A percentile compares a stretch with the other conserved stretches of the same genome.
Evolutionary conservation across 2,113 vertebrate genomes (phyloP).

Genomic region (Sterrhoptilus dennistouni): DNA sequence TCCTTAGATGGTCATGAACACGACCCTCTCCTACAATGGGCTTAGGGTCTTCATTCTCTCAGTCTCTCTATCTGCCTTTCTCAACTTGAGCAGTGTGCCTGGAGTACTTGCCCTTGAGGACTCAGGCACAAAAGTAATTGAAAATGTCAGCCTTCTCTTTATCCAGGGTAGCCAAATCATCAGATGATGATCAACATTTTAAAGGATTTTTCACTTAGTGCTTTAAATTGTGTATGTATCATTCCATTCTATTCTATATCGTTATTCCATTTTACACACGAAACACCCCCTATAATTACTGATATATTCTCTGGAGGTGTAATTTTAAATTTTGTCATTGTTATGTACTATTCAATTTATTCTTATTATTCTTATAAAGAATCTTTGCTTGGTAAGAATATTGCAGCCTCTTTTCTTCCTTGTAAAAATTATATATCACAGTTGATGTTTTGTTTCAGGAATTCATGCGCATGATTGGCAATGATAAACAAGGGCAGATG

Average conservation of each 20-base stretch:
- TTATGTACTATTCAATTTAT: neutral
- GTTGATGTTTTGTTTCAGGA: constrained; percentile 77
- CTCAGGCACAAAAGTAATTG: neutral
- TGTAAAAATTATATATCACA: neutral
- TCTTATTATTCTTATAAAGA: neutral
- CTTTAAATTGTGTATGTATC: neutral
- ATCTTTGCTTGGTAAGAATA: neutral
- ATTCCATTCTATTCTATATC: neutral
- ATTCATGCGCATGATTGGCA: constrained; percentile 96
- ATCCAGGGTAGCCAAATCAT: neutral
- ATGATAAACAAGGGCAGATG: constrained; percentile 98
- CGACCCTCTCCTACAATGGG: neutral
- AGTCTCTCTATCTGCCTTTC: neutral
- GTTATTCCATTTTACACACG: neutral
- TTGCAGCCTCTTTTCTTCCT: neutral
- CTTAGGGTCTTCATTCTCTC: neutral
- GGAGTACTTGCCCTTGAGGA: neutral
- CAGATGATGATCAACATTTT: neutral
- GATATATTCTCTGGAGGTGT: neutral
- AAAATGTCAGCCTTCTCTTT: neutral
- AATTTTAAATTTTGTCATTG: neutral
- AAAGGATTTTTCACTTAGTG: neutral
- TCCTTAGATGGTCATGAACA: neutral
- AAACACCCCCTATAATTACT: neutral
- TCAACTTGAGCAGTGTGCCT: accelerated